These are phyloP conservation scores for Sitta europaea DNA, from an alignment of 2,113 vertebrate genomes.

Conservation along the genomic window DNA sequence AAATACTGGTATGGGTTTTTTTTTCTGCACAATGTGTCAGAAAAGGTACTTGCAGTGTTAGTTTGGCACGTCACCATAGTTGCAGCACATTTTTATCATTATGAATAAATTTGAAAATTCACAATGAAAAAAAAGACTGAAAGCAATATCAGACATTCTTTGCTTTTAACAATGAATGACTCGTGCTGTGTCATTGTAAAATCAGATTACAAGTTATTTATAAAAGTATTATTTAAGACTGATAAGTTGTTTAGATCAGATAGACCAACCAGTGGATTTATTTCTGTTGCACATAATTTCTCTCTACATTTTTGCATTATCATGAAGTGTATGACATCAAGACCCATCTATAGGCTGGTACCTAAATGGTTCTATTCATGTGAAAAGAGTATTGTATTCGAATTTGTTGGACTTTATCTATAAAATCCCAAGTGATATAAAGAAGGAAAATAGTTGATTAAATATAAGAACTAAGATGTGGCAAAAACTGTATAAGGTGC, in stretches of 20 bases:
- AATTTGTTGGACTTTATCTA: neutral
- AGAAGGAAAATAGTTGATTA: neutral
- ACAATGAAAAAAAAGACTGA: neutral
- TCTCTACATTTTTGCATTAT: neutral
- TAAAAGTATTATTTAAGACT: neutral
- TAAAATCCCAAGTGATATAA: neutral
- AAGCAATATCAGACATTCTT: neutral
- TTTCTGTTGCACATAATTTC: neutral
- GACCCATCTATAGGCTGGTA: neutral
- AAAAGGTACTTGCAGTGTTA: neutral
- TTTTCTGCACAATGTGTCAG: neutral
- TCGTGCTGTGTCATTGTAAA: neutral
- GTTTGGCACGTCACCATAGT: neutral
- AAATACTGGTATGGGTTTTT: fast-evolving
- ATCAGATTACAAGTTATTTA: neutral
- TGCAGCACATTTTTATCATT: neutral
- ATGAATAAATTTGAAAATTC: neutral
- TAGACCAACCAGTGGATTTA: neutral
- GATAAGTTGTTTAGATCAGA: neutral
- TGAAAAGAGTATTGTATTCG: neutral
- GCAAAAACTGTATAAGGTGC: neutral
- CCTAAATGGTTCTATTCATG: neutral
- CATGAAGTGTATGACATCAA: neutral
- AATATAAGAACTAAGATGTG: neutral
- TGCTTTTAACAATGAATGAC: neutral